phyloP scores from a whole-genome alignment of 2,888 invertebrate species.

The Anodontia alba region DNA sequence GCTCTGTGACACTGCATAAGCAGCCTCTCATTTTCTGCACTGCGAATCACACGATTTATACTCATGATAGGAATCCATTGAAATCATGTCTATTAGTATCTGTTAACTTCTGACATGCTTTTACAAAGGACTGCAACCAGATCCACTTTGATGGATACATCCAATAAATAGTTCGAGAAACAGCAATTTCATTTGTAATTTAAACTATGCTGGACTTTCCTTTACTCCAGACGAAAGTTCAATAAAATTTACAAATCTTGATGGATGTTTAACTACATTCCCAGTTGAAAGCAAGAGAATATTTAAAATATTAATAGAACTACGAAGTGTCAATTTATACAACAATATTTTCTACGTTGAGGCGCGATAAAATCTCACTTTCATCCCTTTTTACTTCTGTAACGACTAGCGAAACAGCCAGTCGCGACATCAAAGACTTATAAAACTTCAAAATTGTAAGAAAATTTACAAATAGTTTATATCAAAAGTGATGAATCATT shows the following conservation, averaged over 20 bases:
- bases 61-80: slow-evolving; percentile 26
- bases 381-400: slow-evolving; percentile 19
- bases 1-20: slow-evolving; percentile 20
- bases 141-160: slow-evolving; percentile 20
- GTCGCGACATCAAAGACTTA: slow-evolving; percentile 50
- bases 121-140: slow-evolving; percentile 6
- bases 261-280: slow-evolving; percentile 18
- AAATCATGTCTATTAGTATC: slow-evolving; percentile 20
- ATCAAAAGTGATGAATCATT: slow-evolving; percentile 63
- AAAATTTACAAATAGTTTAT: slow-evolving; percentile 52
- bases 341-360: slow-evolving; percentile 21
- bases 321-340: slow-evolving; percentile 23
- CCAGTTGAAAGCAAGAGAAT: slow-evolving; percentile 14
- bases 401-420: slow-evolving; percentile 21
- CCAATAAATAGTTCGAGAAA: slow-evolving; percentile 19
- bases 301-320: slow-evolving; percentile 22
- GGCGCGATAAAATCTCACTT: slow-evolving; percentile 58
- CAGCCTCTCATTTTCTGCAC: slow-evolving; percentile 51
- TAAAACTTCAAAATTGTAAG: slow-evolving; percentile 38
- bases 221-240: slow-evolving; percentile 11
- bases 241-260: slow-evolving; percentile 19
- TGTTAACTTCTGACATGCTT: slow-evolving; percentile 20
- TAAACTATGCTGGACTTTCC: slow-evolving; percentile 20
- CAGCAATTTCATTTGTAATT: slow-evolving; percentile 22
- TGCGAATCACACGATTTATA: slow-evolving; percentile 36